A percentile compares a stretch with the other conserved stretches of the same genome.
Conservation (phyloP, 2,113 vertebrate genomes). For the Nipponia nippon region DNA sequence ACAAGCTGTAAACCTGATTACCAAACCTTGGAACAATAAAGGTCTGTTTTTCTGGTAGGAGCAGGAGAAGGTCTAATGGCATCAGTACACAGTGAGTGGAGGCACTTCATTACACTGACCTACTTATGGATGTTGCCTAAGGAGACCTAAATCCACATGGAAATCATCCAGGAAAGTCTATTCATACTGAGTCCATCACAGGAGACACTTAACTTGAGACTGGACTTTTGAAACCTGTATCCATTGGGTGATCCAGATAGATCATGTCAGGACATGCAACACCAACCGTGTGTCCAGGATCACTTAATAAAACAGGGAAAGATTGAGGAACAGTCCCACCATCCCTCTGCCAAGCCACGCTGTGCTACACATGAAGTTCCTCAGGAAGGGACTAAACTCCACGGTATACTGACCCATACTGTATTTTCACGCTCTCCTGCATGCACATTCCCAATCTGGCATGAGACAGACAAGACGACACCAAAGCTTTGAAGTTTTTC, state of each 20-base stretch:
- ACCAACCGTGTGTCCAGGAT: neutral
- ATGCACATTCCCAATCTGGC: neutral
- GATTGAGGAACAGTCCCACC: neutral
- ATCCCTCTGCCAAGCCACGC: neutral
- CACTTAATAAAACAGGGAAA: neutral
- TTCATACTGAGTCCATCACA: neutral
- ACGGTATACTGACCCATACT: neutral
- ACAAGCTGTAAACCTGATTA: neutral
- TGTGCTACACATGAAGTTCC: neutral
- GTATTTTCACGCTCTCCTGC: neutral
- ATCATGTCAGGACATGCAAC: neutral
- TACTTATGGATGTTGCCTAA: neutral
- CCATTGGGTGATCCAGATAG: neutral
- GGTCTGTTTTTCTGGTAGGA: neutral
- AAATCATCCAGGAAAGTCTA: neutral
- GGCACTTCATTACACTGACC: neutral
- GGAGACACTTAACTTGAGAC: neutral
- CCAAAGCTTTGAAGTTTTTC: conserved; percentile 30
- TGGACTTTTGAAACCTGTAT: neutral
- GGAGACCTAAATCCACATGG: neutral
- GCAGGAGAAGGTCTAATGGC: neutral
- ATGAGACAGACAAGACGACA: neutral
- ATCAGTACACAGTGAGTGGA: neutral
- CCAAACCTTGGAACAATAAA: neutral
- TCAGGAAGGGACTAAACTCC: neutral